These are phyloP conservation scores for Hoplostethus atlanticus DNA, from an alignment of 2,797 vertebrate genomes.

Conservation along the genomic window DNA sequence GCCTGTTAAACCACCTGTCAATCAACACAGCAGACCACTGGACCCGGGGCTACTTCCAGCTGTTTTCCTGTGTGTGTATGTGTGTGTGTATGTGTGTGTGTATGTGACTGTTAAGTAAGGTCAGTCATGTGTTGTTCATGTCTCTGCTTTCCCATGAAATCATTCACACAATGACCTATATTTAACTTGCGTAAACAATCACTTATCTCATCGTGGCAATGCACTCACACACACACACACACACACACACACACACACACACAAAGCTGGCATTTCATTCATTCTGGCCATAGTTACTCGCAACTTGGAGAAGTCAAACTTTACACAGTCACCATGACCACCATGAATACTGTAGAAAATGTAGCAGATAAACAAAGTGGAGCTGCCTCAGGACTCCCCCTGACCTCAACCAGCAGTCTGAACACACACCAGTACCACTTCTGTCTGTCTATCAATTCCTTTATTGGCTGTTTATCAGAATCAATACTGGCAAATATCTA, in stretches of 20 bases:
- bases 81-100: conserved; percentile 26
- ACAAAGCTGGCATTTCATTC: conserved; percentile 57
- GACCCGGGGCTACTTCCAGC: conserved; percentile 59
- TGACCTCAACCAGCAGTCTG: conserved; percentile 48
- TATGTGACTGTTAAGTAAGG: conserved; percentile 52
- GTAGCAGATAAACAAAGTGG: conserved; percentile 67
- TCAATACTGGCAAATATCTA: no score
- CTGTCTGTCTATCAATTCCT: conserved; percentile 19
- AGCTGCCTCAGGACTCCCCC: conserved; percentile 54
- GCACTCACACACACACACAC: conserved; percentile 44
- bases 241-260: conserved; percentile 34
- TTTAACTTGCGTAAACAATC: conserved; percentile 48
- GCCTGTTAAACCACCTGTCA: conserved; percentile 79
- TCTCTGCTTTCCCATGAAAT: conserved; percentile 52
- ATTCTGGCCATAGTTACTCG: conserved; percentile 74
- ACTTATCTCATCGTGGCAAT: conserved; percentile 36
- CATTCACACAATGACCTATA: conserved; percentile 6
- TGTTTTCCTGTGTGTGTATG: conserved; percentile 52
- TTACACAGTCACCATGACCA: conserved; percentile 84
- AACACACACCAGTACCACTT: conserved; percentile 30
- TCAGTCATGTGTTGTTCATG: conserved; percentile 65
- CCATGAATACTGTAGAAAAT: conserved; percentile 70
- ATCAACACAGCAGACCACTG: conserved; percentile 70
- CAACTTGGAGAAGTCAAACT: conserved; percentile 83
- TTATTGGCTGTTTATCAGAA: neutral